Base-by-base conservation (phyloP, 2,113 vertebrate genomes). In the Turdus rufiventris region DNA sequence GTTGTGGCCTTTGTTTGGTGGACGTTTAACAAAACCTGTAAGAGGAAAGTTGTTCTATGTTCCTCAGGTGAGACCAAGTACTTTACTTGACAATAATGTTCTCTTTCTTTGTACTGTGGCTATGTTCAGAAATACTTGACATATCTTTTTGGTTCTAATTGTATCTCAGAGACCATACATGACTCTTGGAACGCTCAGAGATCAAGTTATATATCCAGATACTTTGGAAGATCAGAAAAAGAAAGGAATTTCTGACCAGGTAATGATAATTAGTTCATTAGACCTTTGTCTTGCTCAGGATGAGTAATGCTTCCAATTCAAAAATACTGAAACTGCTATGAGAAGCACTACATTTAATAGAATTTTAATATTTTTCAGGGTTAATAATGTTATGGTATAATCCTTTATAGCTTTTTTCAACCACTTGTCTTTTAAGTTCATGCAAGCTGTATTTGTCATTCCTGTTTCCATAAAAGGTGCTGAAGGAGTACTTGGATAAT, bases 151-250 rank as follows among this genome's bases (percentile, higher is more conserved):
- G 47, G 75, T 60, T 94, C 24, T n/a, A 33, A 45, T 86, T 48
- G 58, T 92, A 5, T 93, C 72, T 66, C 89, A 99, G 99, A 99
- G 99, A 96, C 99, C 99, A 3, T 99, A 99, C 89, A 99, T 99
- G 99, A 99, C 99, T 20, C 98, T 99, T 36, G 99, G 99, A 78
- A 98, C 99, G 0, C 98, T 99, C 85, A 98, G 99, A 97, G 99
- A 99, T 97, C 99, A 99, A 95, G 99, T 99, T 60, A 99, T 99
- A 87, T 99, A 99, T 95, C 99, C 99, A 15, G 99, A 99, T 96
- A 99, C 98, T 72, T 33, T 92, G 66, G 99, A 99, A 88, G 98
- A 99, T 53, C 99, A 99, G 97, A 98, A 94, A 80, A 98, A 87
- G 88, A 99, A 99, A 94, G 99, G 98, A 14, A 99, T 99, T 95